Evolutionary conservation across 2,797 vertebrate genomes (phyloP), one percentile per base, ranked within the genome.

Genomic region (Enteromius argenteus): DNA sequence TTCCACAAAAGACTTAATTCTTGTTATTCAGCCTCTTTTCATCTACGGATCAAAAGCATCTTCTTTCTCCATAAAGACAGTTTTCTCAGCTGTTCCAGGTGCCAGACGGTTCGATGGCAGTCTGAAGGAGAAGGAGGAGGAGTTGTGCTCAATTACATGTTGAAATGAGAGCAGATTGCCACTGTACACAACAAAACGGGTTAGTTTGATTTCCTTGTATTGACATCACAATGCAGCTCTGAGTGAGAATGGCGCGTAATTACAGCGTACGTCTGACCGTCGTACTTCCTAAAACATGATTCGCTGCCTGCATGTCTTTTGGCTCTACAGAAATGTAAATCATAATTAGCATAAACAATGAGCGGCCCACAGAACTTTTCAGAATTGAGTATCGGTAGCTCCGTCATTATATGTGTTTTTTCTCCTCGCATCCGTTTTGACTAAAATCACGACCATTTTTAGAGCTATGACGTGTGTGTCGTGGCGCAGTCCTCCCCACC

Each of bases 31-130:
- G 17, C 11, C 27, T 44, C 60, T 79, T 35, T 79, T 79, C 42
- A 66, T 35, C 11, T 15, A 21, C 2, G 3, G 17, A 64, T 79
- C 77, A 67, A 72, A 62, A 72, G 30, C 75, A 19, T 75, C 58
- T 51, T 81, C 30, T 42, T 81, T 84, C 69, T 49, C 37, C 73
- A 56, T 68, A 53, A 81, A 67, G 78, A 84, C 37, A 23, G n/a
- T 78, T 79, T 62, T 46, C 74, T 53, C 73, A 68, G 56, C 44
- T 66, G 71, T 62, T 39, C 60, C 17, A 86, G 86, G 93, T 92
- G 92, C 91, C 91, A 94, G 93, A 93, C 93, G 14, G 90, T 89
- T 95, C 92, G 86, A 94, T 95, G 92, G 88, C 87, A 91, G 93
- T 94, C 93, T 91, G 87, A 87, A 90, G 91, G 90, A 93, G 92